These are phyloP conservation scores for Euzetes globulus DNA, from an alignment of 2,888 invertebrate species.

Conservation along the genomic window DNA sequence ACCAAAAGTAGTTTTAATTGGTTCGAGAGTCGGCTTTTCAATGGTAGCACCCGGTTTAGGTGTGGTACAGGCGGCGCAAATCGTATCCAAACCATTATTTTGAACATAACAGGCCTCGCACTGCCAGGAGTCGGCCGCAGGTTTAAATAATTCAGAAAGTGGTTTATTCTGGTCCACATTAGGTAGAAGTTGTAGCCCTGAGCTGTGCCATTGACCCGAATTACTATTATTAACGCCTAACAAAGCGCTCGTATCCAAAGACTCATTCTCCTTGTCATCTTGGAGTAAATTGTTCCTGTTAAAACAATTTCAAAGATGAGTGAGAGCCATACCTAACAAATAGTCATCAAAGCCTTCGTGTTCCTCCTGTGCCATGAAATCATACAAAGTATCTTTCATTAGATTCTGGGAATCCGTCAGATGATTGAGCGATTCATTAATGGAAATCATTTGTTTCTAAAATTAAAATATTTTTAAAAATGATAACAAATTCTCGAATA, in stretches of 20 bases:
- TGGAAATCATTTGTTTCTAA: not conserved
- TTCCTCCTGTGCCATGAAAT: slow-evolving; percentile 1
- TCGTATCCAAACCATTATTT: slow-evolving; percentile 51
- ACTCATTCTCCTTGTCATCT: slow-evolving; percentile 13
- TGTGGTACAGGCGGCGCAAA: slow-evolving; percentile 54
- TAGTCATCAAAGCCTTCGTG: slow-evolving; percentile 16
- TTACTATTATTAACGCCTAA: not conserved
- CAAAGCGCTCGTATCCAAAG: not conserved
- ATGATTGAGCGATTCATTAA: not conserved
- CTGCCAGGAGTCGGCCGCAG: slow-evolving; percentile 57
- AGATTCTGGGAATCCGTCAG: slow-evolving; percentile 13
- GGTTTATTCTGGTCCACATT: slow-evolving; percentile 30
- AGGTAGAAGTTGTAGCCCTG: not conserved
- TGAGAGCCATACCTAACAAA: not conserved
- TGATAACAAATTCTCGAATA: not conserved
- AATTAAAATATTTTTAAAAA: not conserved
- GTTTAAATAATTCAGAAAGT: slow-evolving; percentile 52
- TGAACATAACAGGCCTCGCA: slow-evolving; percentile 59
- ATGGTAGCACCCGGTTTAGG: slow-evolving; percentile 36
- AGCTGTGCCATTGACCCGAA: not conserved
- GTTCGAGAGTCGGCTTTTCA: not conserved
- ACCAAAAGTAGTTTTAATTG: not conserved
- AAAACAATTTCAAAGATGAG: not conserved
- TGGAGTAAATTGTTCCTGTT: too few relatives aligned
- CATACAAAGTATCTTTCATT: slow-evolving; percentile 21